Evolutionary conservation across 2,888 invertebrate species (phyloP).

Genomic region (Gandaritis pyraliata): DNA sequence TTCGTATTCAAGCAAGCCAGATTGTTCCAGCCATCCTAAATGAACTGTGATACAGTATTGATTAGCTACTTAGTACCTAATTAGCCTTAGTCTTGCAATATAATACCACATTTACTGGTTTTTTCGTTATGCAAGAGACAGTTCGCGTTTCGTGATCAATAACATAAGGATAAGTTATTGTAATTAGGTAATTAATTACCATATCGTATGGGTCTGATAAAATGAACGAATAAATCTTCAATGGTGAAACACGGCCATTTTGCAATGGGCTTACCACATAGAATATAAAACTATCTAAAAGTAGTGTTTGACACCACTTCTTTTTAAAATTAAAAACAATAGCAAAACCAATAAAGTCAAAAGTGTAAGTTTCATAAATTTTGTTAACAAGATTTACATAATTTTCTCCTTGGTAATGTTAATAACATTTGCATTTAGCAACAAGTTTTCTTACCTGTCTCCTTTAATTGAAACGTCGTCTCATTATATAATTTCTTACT

Average conservation of each 20-base stretch:
- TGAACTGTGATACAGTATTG: slow-evolving; percentile 11
- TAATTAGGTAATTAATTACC: slow-evolving; percentile 77
- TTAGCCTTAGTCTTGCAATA: slow-evolving; percentile 52
- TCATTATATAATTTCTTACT: slow-evolving; percentile 16
- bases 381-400: slow-evolving; percentile 74
- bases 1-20: too few species aligned
- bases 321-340: background rate
- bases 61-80: slow-evolving; percentile 39
- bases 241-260: slow-evolving; percentile 34
- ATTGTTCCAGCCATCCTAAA: too few species aligned
- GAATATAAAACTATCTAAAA: too few species aligned
- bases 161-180: slow-evolving; percentile 73
- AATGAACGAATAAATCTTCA: slow-evolving; percentile 37
- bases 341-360: slow-evolving; percentile 47
- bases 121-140: slow-evolving; percentile 62
- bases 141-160: slow-evolving; percentile 75
- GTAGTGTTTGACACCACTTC: too few species aligned
- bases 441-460: slow-evolving; percentile 39
- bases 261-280: slow-evolving; percentile 24
- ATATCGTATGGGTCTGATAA: slow-evolving; percentile 63
- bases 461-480: slow-evolving; percentile 36
- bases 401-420: slow-evolving; percentile 54
- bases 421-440: slow-evolving; percentile 42
- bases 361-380: slow-evolving; percentile 76
- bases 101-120: slow-evolving; percentile 64